Evolutionary conservation across 2,797 vertebrate genomes (phyloP).

Genomic region (Setipinna tenuifilis): DNA sequence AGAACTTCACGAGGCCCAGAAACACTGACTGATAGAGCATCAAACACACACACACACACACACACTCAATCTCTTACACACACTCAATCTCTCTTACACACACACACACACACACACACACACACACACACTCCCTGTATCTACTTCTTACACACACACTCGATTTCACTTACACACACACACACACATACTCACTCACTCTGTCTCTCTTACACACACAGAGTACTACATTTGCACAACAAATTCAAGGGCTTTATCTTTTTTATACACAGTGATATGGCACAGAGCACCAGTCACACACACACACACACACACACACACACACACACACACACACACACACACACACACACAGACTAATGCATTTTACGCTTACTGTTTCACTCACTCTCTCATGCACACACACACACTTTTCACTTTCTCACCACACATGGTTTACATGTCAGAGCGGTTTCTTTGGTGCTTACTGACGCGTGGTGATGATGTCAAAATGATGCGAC

Average conservation of each 20-base stretch:
- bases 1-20: too few species aligned
- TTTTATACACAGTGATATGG: slow-evolving; percentile 72
- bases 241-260: not conserved
- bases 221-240: not conserved
- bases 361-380: slow-evolving; percentile 64
- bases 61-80: too few species aligned
- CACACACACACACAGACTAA: slow-evolving; percentile 23
- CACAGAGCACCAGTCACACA: slow-evolving; percentile 73
- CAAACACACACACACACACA: too few species aligned
- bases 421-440: slow-evolving; percentile 69
- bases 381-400: slow-evolving; percentile 51
- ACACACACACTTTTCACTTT: slow-evolving; percentile 68
- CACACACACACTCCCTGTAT: slow-evolving; percentile 12
- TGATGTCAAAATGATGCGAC: not conserved
- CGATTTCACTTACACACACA: not conserved
- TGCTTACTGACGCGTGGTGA: slow-evolving; percentile 81
- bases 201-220: not conserved
- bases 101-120: not conserved
- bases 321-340: slow-evolving; percentile 36
- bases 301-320: slow-evolving; percentile 63
- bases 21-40: too few species aligned
- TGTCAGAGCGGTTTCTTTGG: slow-evolving; percentile 90
- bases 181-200: too few species aligned
- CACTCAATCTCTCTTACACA: too few species aligned
- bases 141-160: too few species aligned